Evolutionary conservation across 2,888 invertebrate species (phyloP).

Genomic region (Limenitis arthemis): DNA sequence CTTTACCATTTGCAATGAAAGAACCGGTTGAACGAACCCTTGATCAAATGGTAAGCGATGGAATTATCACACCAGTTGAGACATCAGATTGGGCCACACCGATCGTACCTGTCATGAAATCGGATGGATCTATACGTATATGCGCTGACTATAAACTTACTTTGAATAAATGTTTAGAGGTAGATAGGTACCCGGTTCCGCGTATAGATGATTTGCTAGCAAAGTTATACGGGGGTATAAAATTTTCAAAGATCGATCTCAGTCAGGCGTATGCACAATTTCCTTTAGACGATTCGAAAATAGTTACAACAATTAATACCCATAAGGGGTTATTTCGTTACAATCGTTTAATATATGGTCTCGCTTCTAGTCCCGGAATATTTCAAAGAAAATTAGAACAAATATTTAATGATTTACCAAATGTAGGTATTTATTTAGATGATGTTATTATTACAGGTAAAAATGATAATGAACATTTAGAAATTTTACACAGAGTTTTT

Average conservation of each 20-base stretch:
- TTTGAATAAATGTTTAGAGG: no score
- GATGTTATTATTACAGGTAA: neutral
- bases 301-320: neutral
- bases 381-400: slow-evolving; percentile 34
- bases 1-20: no score
- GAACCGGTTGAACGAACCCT: no score
- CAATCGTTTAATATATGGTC: slow-evolving; percentile 1
- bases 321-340: neutral
- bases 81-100: no score
- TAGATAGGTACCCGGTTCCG: neutral
- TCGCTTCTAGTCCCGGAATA: slow-evolving; percentile 22
- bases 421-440: neutral
- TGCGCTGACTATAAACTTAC: no score
- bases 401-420: slow-evolving; percentile 23
- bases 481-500: neutral
- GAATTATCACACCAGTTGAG: no score
- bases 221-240: neutral
- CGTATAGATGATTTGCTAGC: neutral
- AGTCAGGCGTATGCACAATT: neutral
- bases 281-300: neutral
- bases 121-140: no score
- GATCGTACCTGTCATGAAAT: no score
- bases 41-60: no score
- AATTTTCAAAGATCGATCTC: neutral
- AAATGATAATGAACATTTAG: neutral